A percentile compares a stretch with the other conserved stretches of the same genome.
These are phyloP conservation scores for Beroe ovata DNA, from an alignment of 37 sponge, comb jelly and placozoan species.

Conservation along the genomic window DNA sequence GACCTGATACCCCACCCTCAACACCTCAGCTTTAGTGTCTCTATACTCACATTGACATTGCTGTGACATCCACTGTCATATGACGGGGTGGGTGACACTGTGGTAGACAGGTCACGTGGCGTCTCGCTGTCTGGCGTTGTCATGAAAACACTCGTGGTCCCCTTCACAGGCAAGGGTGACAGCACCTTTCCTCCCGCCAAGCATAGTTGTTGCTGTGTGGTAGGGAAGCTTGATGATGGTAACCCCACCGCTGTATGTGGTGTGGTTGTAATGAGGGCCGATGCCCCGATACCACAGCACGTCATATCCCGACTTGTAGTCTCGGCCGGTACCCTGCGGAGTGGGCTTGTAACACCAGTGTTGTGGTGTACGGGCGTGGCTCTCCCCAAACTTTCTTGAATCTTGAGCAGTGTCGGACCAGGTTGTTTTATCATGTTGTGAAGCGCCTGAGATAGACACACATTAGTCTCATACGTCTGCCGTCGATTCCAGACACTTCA, in stretches of 20 bases:
- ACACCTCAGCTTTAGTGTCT: no score
- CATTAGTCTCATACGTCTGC: neutral
- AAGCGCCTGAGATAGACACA: conserved; percentile 7
- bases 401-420: conserved; percentile 2
- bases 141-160: neutral
- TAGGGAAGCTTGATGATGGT: neutral
- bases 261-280: neutral
- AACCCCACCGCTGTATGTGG: neutral
- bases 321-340: neutral
- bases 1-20: no score
- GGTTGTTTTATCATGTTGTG: neutral
- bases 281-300: neutral
- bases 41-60: neutral
- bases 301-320: neutral
- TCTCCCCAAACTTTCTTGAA: neutral
- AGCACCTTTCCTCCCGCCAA: neutral
- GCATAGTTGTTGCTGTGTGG: neutral
- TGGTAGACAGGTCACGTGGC: neutral
- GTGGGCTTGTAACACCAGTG: neutral
- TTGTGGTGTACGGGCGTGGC: neutral
- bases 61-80: neutral
- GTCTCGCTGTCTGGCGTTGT: neutral
- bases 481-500: neutral
- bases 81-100: neutral
- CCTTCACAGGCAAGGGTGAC: neutral